A percentile compares a stretch with the other conserved stretches of the same genome.
These are phyloP conservation scores for Penaeus chinensis DNA, from an alignment of 1,140 invertebrate species.

Conservation along the genomic window DNA sequence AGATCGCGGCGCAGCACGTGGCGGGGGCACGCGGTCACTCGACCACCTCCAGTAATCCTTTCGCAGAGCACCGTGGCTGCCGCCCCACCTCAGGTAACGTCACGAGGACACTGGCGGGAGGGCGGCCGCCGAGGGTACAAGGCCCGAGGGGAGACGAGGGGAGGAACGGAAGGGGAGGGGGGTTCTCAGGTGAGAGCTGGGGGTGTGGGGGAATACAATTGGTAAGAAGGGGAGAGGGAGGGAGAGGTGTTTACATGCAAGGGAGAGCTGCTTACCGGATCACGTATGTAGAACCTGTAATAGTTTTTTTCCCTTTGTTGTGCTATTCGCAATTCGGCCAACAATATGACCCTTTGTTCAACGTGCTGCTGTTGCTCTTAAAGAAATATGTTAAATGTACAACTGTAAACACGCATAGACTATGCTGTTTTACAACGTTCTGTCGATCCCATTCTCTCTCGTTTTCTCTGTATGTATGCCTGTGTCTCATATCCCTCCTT, in stretches of 20 bases:
- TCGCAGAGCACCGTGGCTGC: no score
- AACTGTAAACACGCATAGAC: not conserved
- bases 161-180: not conserved
- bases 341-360: no score
- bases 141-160: constrained; percentile 8
- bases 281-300: not conserved
- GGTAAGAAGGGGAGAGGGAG: not conserved
- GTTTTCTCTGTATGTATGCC: not conserved
- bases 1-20: no score
- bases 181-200: not conserved
- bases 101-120: no score
- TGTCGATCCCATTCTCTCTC: not conserved
- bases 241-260: not conserved
- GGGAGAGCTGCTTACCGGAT: not conserved
- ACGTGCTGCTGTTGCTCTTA: no score
- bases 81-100: no score
- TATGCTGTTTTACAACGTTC: not conserved
- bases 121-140: not conserved
- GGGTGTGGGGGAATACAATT: constrained; percentile 1
- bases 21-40: no score
- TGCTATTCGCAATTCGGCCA: no score
- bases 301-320: no score
- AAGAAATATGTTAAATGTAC: not conserved
- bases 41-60: no score
- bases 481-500: not conserved